phyloP scores from a whole-genome alignment of 2,797 vertebrate species.

The Pipistrellus nathusii region DNA sequence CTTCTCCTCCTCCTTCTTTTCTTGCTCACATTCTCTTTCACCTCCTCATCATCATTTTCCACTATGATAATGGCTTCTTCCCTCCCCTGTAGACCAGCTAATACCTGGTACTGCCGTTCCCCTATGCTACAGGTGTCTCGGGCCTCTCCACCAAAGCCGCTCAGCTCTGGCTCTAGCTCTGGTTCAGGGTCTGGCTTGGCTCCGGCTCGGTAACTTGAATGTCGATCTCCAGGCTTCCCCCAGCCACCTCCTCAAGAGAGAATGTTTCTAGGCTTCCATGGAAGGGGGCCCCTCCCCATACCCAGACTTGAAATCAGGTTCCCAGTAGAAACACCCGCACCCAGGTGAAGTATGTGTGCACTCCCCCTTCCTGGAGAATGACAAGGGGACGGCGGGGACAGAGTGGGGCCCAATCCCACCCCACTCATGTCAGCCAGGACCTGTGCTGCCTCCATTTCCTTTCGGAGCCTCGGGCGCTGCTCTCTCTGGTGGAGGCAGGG shows the following conservation, averaged over 20 bases:
- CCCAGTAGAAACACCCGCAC: slow-evolving; percentile 61
- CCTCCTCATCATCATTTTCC: slow-evolving; percentile 72
- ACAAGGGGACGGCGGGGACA: too few species aligned
- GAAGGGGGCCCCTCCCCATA: slow-evolving; percentile 53
- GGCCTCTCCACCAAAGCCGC: slow-evolving; percentile 60
- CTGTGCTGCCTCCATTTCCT: too few species aligned
- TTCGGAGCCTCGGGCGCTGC: too few species aligned
- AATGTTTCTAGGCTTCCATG: slow-evolving; percentile 56
- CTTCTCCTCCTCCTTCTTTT: slow-evolving; percentile 38
- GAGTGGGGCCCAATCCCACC: too few species aligned
- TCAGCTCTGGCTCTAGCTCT: neutral
- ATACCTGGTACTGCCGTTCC: slow-evolving; percentile 21
- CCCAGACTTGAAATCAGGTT: slow-evolving; percentile 59
- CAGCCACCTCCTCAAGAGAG: slow-evolving; percentile 41
- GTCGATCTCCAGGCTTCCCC: slow-evolving; percentile 71
- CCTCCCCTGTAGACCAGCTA: slow-evolving; percentile 62
- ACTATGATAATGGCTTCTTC: slow-evolving; percentile 77
- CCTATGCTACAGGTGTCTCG: slow-evolving; percentile 79
- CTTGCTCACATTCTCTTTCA: slow-evolving; percentile 44
- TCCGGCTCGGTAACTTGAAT: slow-evolving; percentile 58
- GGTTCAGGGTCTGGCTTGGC: too few species aligned
- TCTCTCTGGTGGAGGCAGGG: slow-evolving; percentile 23
- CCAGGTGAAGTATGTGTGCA: rapidly evolving
- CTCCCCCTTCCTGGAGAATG: too few species aligned
- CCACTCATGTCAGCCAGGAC: too few species aligned